phyloP scores from a whole-genome alignment of 2,888 invertebrate species.

The Drosophila melanosoma region DNA sequence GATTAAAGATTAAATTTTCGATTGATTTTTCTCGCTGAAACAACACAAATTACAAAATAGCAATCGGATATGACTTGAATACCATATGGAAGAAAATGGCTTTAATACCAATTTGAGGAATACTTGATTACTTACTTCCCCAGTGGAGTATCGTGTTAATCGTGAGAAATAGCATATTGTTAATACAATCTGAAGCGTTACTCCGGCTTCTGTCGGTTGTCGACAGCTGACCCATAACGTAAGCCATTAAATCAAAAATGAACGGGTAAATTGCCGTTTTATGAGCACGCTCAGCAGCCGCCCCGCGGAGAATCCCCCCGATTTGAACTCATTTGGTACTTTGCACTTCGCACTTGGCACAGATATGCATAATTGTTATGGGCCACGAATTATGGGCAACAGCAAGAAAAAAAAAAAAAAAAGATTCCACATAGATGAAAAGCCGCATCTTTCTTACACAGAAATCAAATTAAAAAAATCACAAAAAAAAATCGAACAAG shows the following conservation, averaged over 20 bases:
- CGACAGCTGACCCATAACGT: conserved; percentile 27
- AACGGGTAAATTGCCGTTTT: conserved; percentile 23
- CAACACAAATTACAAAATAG: neutral
- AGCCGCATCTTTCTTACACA: neutral
- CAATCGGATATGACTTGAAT: neutral
- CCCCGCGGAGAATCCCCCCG: conserved; percentile 14
- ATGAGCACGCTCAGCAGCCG: conserved; percentile 32
- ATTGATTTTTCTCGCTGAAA: neutral
- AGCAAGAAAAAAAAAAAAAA: conserved; percentile 9
- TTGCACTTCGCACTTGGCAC: conserved; percentile 61
- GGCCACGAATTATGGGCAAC: conserved; percentile 39
- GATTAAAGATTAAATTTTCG: neutral
- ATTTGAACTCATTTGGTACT: conserved; percentile 29
- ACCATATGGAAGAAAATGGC: neutral
- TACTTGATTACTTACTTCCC: conserved; percentile 1
- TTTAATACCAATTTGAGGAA: no score
- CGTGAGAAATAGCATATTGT: conserved; percentile 18
- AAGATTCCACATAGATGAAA: conserved; percentile 14
- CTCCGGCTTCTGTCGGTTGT: conserved; percentile 14
- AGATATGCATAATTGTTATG: conserved; percentile 62
- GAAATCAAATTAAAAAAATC: conserved; percentile 42
- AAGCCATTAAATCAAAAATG: conserved; percentile 35
- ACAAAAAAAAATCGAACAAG: conserved; percentile 1
- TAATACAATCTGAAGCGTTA: conserved; percentile 5
- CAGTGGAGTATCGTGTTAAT: conserved; percentile 8